Evolutionary conservation across 2,113 vertebrate genomes (phyloP).

Genomic region (Mormoops blainvillei): DNA sequence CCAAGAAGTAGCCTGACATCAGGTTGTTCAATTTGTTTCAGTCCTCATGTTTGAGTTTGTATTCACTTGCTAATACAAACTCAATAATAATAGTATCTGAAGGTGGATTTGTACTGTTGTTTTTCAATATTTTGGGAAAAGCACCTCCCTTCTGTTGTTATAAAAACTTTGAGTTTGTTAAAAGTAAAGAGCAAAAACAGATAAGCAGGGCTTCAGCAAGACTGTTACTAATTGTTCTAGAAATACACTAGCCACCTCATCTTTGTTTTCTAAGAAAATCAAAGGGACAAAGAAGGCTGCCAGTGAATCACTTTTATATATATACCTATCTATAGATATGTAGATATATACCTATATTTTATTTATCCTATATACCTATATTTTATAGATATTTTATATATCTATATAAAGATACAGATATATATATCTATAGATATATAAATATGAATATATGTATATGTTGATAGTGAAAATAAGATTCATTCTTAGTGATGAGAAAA

Average conservation of each 20-base stretch:
- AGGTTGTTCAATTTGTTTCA: neutral
- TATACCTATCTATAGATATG: neutral
- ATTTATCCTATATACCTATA: too few species aligned
- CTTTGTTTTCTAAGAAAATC: neutral
- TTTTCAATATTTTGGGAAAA: neutral
- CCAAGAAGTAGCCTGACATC: neutral
- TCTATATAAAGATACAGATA: too few species aligned
- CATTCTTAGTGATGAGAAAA: slow-evolving; percentile 31
- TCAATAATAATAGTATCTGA: neutral
- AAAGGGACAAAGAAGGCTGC: neutral
- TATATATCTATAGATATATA: too few species aligned
- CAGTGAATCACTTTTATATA: neutral
- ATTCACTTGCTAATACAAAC: slow-evolving; percentile 26
- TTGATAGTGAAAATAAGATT: slow-evolving; percentile 59
- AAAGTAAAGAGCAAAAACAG: neutral
- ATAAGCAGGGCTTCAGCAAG: neutral
- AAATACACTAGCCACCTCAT: neutral
- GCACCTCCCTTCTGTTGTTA: neutral
- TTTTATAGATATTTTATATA: too few species aligned
- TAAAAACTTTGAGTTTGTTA: neutral
- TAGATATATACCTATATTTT: too few species aligned
- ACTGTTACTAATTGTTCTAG: neutral
- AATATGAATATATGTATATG: neutral
- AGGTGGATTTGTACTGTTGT: neutral
- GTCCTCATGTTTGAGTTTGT: neutral